Percentiles rank a stretch among this genome's conserved stretches.
Evolutionary conservation across 1,140 invertebrate genomes (phyloP).

Genomic region (Drosophila varians): DNA sequence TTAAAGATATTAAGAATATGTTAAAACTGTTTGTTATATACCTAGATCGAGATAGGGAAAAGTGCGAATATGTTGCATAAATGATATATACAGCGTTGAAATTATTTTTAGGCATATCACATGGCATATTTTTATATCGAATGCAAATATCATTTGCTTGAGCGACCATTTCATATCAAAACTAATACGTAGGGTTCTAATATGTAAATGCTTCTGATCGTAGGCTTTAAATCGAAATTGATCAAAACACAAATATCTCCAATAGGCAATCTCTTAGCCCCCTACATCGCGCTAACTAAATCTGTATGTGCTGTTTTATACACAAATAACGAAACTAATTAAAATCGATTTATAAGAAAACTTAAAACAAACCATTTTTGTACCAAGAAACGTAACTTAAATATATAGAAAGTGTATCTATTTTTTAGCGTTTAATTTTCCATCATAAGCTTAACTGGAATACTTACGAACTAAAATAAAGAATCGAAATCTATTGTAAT

Average conservation of each 20-base stretch:
- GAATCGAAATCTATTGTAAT: conserved; percentile 38
- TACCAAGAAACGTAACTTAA: conserved; percentile 59
- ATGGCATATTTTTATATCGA: conserved; percentile 65
- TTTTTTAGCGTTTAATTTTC: conserved; percentile 53
- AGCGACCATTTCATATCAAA: conserved; percentile 59
- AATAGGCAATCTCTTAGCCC: conserved; percentile 68
- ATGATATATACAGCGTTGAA: conserved; percentile 69
- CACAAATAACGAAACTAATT: conserved; percentile 28
- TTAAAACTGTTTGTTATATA: conserved; percentile 41
- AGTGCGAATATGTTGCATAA: conserved; percentile 39
- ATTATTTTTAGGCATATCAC: conserved; percentile 76
- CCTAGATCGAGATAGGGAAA: conserved; percentile 14
- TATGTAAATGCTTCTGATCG: conserved; percentile 28
- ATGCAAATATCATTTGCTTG: conserved; percentile 64
- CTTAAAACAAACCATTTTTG: conserved; percentile 56
- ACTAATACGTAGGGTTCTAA: background rate
- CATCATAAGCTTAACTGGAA: conserved; percentile 45
- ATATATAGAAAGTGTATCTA: conserved; percentile 50
- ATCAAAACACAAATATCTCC: conserved; percentile 49
- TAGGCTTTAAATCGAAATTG: conserved; percentile 47
- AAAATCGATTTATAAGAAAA: conserved; percentile 33
- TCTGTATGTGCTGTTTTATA: conserved; percentile 61
- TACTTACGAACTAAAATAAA: conserved; percentile 42
- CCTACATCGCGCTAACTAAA: conserved; percentile 48
- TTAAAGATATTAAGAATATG: conserved; percentile 38